These are phyloP conservation scores for Stomatorhinus walkeri DNA, from an alignment of 2,797 vertebrate genomes.

Conservation along the genomic window DNA sequence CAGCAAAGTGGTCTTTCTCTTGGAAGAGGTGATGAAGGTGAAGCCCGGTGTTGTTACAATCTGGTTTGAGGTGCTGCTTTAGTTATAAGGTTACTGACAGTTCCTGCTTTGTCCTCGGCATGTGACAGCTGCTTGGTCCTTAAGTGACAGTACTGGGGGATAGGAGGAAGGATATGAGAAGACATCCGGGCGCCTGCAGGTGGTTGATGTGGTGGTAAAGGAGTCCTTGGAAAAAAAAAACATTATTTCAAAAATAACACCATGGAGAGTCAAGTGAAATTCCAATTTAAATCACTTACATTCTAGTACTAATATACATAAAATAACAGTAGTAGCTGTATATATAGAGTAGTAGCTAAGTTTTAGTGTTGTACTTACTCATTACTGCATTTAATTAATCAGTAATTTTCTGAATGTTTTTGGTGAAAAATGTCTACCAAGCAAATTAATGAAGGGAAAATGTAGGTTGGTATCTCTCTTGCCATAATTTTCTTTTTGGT, in stretches of 20 bases:
- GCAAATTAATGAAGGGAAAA: constrained; percentile 26
- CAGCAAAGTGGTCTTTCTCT: background rate
- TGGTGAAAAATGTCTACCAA: constrained; percentile 21
- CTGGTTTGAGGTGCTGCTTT: constrained; percentile 45
- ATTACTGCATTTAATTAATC: background rate
- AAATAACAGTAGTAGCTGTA: background rate
- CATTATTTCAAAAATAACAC: background rate
- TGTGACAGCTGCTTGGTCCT: constrained; percentile 49
- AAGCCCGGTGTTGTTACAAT: constrained; percentile 20
- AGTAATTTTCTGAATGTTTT: background rate
- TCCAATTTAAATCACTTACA: background rate
- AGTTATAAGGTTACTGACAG: constrained; percentile 47
- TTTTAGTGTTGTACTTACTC: background rate
- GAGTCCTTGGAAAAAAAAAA: constrained; percentile 17
- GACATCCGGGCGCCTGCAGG: constrained; percentile 49
- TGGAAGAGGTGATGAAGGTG: background rate
- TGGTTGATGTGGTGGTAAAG: constrained; percentile 40
- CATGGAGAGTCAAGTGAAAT: background rate
- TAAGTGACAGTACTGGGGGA: constrained; percentile 44
- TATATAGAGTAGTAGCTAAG: background rate
- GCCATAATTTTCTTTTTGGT: background rate
- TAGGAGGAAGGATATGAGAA: constrained; percentile 57
- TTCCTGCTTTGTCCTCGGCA: constrained; percentile 43
- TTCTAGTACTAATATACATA: background rate
- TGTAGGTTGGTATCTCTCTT: background rate